Base-by-base conservation (phyloP, 2,797 vertebrate genomes). In the Loris lydekkerianus region DNA sequence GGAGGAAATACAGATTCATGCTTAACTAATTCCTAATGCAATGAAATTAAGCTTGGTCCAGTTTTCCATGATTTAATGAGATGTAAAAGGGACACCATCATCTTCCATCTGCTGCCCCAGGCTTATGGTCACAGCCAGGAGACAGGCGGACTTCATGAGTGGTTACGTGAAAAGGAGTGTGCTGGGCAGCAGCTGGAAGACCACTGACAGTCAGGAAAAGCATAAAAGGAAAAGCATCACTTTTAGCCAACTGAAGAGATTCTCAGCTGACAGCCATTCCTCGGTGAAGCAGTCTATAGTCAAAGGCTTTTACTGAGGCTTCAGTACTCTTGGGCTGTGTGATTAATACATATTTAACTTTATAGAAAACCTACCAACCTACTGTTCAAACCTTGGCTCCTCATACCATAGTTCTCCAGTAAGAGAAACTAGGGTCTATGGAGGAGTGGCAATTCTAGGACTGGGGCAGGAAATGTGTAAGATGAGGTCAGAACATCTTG, bases 1-100 rank as follows among this genome's bases (percentile, higher is more conserved):
- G 69, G 88, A 86, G 67, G 67, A 93, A 93, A 96, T 93, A 21
- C 80, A 95, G 90, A 95, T 90, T 70, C 43, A 72, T 15, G 60
- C 17, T 93, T 76, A 60, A 4, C 46, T 83, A 77, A 91, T 13
- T 21, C 53, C 69, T 73, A 6, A 37, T 20, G 21, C 85, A 63
- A 43, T 88, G 67, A 80, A 73, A 49, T 20, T 60, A 96, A 78
- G 65, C 23, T 56, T 63, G 72, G 20, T 29, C 10, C 75, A 58
- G 67, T 60, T 73, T 87, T 70, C 29, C 37, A 53, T 89, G 78
- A 92, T 94, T 96, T 95, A 93, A 56, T 86, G 92, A 89, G 60
- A 61, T 89, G 11, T 90, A 25, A 61, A 81, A 60, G 31, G 40
- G n/a, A 86, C 29, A 37, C 7, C 34, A 27, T 1, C 13, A 25